Evolutionary conservation across 1,140 invertebrate genomes (phyloP), one percentile per base, ranked within the genome.

Genomic region (Homalodisca vitripennis): DNA sequence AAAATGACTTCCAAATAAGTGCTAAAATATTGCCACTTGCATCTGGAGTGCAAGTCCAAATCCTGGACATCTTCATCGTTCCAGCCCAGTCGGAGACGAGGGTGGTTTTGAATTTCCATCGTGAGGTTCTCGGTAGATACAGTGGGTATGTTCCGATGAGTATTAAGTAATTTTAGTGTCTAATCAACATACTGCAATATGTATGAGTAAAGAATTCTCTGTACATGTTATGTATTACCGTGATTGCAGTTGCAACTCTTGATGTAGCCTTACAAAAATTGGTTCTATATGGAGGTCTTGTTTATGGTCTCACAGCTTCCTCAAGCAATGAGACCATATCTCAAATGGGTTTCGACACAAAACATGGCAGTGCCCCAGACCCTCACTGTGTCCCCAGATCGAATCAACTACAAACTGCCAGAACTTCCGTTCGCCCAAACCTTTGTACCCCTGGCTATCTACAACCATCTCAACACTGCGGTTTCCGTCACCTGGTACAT

Each of bases 1-100:
- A 26, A 1, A 64, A 64, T 64, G 24, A 64, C 27, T 64, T 64
- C 20, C 20, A 32, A 32, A 46, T 64, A 46, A 34, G 62, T 41
- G 62, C 62, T 13, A 32, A 20, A 12, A n/a, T 64, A 13, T 20
- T 41, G n/a, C 62, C 62, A 41, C 20, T 32, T 3, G 20, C 30
- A 3, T 34, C 62, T 26, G 62, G 32, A 20, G 20, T 64, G n/a
- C n/a, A 46, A 12, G 20, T 64, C 14, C 30, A 46, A 34, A 64
- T 20, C 1, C 34, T 64, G 62, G 62, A 64, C n/a, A 2, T 20
- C 20, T 34, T 46, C 12, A 41, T 34, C 12, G 20, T 64, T 22
- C 1, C 14, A 10, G 30, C 6, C 2, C n/a, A 34, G 26, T 34
- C 30, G 3, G 30, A 64, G 22, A 34, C 17, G 20, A 64, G 10